Base-by-base conservation (phyloP, 2,888 invertebrate genomes). In the Drosophila prostipennis region DNA sequence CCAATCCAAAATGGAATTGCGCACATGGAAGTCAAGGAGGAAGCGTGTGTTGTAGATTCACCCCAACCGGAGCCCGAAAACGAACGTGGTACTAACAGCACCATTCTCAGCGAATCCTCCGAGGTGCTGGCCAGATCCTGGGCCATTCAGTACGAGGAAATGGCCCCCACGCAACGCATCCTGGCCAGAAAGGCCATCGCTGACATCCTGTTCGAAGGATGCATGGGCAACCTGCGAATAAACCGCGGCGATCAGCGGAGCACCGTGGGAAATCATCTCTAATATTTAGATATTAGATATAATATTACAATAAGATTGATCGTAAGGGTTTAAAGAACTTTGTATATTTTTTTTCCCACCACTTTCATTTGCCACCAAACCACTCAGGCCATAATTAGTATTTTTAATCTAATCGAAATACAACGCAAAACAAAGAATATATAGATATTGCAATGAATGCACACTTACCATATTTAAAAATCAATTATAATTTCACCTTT, bases 141-240 rank as follows among this genome's bases (percentile, higher is more conserved):
- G 90, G 90, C 90, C 16, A 78, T 90, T 42, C 90, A 90, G 58
- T 90, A 90, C 36, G 90, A 89, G 23, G 90, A 90, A 57, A 81
- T 90, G 79, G 67, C 79, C 0, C 74, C 78, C 13, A 84, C 88
- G 37, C 90, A 90, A 51, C 84, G 88, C 6, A 80, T 90, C 34
- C 77, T 89, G 16, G 90, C 90, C 0, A 75, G 90, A 7, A 90
- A 90, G 56, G 90, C 90, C 13, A 90, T 90, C 10, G 87, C 89
- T 1, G 90, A 90, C 60, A 89, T 90, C 42, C 77, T 90, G 0
- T 90, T 90, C 40, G 89, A 90, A 26, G 90, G 89, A 42, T 90
- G 90, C 63, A 84, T 90, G 87, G 90, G 90, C 6, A 86, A 89
- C 55, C 78, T 90, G 58, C 81, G 88, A 6, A 65, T 81, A 11